Evolutionary conservation across 2,113 vertebrate genomes (phyloP), one percentile per base, ranked within the genome.

Genomic region (Recurvirostra avosetta): DNA sequence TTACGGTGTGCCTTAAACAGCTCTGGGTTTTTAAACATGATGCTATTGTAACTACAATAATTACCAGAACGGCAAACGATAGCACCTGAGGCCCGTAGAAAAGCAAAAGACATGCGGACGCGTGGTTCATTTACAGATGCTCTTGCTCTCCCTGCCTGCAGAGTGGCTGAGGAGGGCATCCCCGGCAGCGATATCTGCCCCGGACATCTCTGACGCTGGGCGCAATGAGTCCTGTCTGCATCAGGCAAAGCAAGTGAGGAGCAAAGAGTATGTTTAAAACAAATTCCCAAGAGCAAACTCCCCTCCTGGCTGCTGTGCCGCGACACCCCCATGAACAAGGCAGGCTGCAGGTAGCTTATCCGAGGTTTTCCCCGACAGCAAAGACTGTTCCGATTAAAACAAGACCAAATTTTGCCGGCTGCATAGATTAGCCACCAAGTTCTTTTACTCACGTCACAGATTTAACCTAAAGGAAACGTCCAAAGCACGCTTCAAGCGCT

Each of bases 191-290:
- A 27, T 18, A 22, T 34, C 50, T 15, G 15, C 68, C 50, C 27
- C 11, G 13, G 52, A 43, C 15, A 17, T 8, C 50, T 21, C 61
- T 9, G 43, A 49, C 0, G 3, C 5, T 0, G 4, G 47, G 29
- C 1, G 40, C 49, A 38, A 43, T 3, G 38, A 36, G 49, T 26
- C 40, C 27, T 43, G 19, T 15, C 34, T 15, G 16, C 50, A 50
- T 43, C 43, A 22, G 9, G 12, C 5, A 50, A 34, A 50, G 18
- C 17, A 38, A n/a, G 6, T 0, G 34, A 67, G 8, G 34, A 86
- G 23, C 16, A 21, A 40, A 19, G 45, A 8, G 0, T 11, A 29
- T 2, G 10, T 52, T 58, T 19, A 8, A 63, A 65, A 91, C 11
- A 50, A 36, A 77, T 36, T 7, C 32, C 27, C 34, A 25, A 38